Percentiles rank a stretch among this genome's conserved stretches.
phyloP scores from a whole-genome alignment of 2,797 vertebrate species.

The Strix occidentalis region DNA sequence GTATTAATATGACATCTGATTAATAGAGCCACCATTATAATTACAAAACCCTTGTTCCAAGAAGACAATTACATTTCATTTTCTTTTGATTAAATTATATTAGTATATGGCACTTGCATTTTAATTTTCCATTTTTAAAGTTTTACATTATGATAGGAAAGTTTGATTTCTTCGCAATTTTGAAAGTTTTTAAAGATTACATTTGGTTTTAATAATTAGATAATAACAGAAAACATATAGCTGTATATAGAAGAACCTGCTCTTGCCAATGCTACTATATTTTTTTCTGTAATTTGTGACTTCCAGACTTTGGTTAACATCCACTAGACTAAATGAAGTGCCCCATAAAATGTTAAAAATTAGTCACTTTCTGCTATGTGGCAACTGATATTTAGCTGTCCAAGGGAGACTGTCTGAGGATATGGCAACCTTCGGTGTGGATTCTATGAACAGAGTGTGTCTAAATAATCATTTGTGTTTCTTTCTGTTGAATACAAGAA shows the following conservation, averaged over 20 bases:
- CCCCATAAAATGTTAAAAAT: neutral
- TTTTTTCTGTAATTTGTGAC: neutral
- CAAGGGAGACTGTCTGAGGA: neutral
- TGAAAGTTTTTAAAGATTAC: constrained; percentile 44
- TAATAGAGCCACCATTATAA: constrained; percentile 61
- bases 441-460: neutral
- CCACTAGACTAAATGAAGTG: neutral
- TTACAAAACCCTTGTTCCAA: constrained; percentile 59
- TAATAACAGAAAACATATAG: constrained; percentile 29
- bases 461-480: neutral
- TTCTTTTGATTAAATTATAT: constrained; percentile 61
- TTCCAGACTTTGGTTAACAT: neutral
- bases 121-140: constrained; percentile 52
- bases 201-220: constrained; percentile 4
- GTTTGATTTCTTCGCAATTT: constrained; percentile 34
- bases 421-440: neutral
- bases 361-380: neutral
- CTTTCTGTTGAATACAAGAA: neutral
- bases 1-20: constrained; percentile 56
- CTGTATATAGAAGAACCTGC: neutral
- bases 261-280: accelerated
- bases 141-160: constrained; percentile 2
- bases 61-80: constrained; percentile 65
- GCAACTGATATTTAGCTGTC: neutral
- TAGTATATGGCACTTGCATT: constrained; percentile 52